These are phyloP conservation scores for Chorisops tibialis DNA, from an alignment of 2,888 invertebrate genomes.

Conservation along the genomic window DNA sequence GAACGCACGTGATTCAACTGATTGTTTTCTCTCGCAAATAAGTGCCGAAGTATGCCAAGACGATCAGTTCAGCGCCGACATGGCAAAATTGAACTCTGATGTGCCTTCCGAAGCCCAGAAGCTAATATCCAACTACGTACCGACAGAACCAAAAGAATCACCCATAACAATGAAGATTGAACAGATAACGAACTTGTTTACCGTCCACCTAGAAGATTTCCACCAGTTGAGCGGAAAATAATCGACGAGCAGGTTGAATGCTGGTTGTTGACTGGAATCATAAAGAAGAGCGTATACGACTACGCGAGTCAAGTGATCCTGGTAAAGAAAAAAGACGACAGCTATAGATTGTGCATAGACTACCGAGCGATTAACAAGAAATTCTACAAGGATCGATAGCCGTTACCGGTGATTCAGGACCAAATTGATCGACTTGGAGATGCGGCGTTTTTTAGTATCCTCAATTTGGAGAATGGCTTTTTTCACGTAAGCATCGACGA, in stretches of 20 bases:
- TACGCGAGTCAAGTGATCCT: constrained; percentile 36
- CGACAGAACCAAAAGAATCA: constrained; percentile 2
- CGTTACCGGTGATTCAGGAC: no score
- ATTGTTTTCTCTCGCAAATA: no score
- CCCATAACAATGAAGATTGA: constrained; percentile 33
- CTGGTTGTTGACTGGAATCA: no score
- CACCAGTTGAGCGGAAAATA: constrained; percentile 34
- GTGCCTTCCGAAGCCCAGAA: background rate
- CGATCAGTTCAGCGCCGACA: background rate
- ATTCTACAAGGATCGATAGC: background rate
- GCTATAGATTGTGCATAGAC: constrained; percentile 1
- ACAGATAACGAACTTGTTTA: constrained; percentile 39
- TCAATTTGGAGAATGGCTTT: constrained; percentile 2
- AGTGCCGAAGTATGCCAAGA: background rate
- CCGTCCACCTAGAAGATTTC: constrained; percentile 36
- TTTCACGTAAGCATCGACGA: constrained; percentile 3
- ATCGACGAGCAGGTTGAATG: constrained; percentile 38
- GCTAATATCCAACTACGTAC: background rate
- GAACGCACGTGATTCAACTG: background rate
- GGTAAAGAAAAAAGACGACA: constrained; percentile 29
- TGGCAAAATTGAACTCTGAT: background rate
- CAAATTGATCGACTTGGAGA: background rate
- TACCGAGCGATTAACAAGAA: constrained; percentile 30
- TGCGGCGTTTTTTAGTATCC: background rate
- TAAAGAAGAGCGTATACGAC: constrained; percentile 38